These are phyloP conservation scores for Drosophila testacea DNA, from an alignment of 2,888 invertebrate genomes.

Conservation along the genomic window DNA sequence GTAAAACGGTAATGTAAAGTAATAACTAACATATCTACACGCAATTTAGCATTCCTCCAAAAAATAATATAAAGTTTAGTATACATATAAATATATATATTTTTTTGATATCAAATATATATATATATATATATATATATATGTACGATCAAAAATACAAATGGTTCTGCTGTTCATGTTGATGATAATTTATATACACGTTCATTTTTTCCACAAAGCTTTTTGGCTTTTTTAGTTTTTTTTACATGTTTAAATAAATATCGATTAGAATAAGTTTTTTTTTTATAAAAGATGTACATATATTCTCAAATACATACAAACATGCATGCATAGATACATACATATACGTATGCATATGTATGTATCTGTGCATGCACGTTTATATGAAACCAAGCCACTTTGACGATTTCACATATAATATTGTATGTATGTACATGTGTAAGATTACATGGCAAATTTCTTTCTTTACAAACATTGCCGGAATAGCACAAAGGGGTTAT, in stretches of 20 bases:
- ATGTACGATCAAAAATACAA: neutral
- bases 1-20: conserved; percentile 11
- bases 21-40: neutral
- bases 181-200: neutral
- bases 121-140: conserved; percentile 5
- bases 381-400: conserved; percentile 61
- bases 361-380: conserved; percentile 29
- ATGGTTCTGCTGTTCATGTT: neutral
- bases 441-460: conserved; percentile 29
- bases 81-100: neutral
- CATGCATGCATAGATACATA: conserved; percentile 26
- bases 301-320: conserved; percentile 23
- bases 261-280: conserved; percentile 33
- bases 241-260: conserved; percentile 3
- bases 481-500: neutral
- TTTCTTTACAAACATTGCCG: neutral
- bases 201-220: neutral
- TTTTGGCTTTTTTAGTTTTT: neutral
- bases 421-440: conserved; percentile 30
- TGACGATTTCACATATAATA: conserved; percentile 52
- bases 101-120: neutral
- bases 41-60: neutral
- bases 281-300: conserved; percentile 28
- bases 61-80: neutral
- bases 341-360: conserved; percentile 10